These are phyloP conservation scores for Lepidotrigona ventralis DNA, from an alignment of 1,140 invertebrate species.

Conservation along the genomic window DNA sequence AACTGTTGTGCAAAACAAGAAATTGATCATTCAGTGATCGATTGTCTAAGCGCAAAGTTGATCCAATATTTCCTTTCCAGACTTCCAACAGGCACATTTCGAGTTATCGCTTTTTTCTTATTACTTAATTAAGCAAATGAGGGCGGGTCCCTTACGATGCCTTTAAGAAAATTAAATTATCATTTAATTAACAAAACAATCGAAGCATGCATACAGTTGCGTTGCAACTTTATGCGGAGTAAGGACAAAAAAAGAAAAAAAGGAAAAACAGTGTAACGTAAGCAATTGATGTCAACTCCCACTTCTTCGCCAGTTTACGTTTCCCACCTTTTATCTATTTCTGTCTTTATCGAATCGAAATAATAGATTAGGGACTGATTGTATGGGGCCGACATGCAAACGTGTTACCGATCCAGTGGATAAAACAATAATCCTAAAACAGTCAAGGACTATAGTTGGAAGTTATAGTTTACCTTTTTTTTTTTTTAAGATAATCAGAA, in stretches of 20 bases:
- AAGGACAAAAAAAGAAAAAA: not conserved
- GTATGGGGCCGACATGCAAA: not conserved
- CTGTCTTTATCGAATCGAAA: not conserved
- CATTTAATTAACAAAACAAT: not conserved
- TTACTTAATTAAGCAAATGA: not conserved
- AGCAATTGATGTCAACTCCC: not conserved
- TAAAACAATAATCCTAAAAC: not conserved
- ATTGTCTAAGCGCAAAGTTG: not conserved
- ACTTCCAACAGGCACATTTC: too few relatives aligned
- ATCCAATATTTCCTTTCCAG: not conserved
- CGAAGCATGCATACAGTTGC: not conserved
- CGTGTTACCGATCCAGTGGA: not conserved
- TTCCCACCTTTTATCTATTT: not conserved
- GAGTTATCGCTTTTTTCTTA: not conserved
- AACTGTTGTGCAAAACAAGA: not conserved
- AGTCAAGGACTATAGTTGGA: not conserved
- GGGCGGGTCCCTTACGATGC: not conserved
- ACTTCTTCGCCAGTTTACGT: not conserved
- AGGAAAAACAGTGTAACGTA: not conserved
- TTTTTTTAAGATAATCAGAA: not conserved
- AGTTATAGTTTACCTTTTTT: not conserved
- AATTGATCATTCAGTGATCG: not conserved
- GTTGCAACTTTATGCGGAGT: not conserved
- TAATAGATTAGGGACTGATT: not conserved
- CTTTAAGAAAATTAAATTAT: not conserved